Evolutionary conservation across 2,888 invertebrate species (phyloP), one percentile per base, ranked within the genome.

Genomic region (Pseudeuparius sepicola): DNA sequence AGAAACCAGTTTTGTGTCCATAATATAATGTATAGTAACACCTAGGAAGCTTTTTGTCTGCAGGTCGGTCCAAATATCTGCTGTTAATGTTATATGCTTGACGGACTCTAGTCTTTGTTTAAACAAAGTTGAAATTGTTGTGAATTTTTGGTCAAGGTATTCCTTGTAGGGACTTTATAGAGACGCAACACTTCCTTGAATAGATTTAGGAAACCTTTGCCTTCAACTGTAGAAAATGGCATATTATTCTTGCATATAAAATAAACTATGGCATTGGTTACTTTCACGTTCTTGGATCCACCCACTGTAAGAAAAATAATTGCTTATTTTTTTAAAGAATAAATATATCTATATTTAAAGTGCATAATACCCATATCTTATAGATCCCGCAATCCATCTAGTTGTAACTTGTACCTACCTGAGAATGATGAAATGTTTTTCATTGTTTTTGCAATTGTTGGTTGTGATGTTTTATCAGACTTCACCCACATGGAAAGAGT

Each of bases 51-150:
- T 46, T 17, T 24, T 37, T 11, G 39, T 45, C 9, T 40, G 29
- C 31, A 42, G 31, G 6, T 44, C 43, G 11, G 44, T 44, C 43
- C 49, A 49, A 7, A 41, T 34, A 34, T 49, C 47, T 10, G 36
- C 40, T 4, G 46, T 48, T n/a, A 45, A 12, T n/a, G 37, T 31
- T n/a, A 42, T 6, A 23, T 15, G 6, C 14, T 29, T 14, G 11
- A 42, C 32, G n/a, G 24, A 24, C 18, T 15, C 16, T n/a, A 46
- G 31, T 24, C 29, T 40, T 12, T 38, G 14, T 36, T 38, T 43
- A 11, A 43, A 20, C 4, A 39, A 6, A 9, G 7, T 18, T 14
- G 38, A 27, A 3, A 35, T n/a, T 12, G 26, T 24, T 6, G 39
- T 36, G 26, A 42, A 45, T 34, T 41, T 47, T 17, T 38, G 25